Evolutionary conservation across 2,113 vertebrate species (phyloP), one percentile per base, ranked within the genome.

Genomic region (Cyrtonyx montezumae): DNA sequence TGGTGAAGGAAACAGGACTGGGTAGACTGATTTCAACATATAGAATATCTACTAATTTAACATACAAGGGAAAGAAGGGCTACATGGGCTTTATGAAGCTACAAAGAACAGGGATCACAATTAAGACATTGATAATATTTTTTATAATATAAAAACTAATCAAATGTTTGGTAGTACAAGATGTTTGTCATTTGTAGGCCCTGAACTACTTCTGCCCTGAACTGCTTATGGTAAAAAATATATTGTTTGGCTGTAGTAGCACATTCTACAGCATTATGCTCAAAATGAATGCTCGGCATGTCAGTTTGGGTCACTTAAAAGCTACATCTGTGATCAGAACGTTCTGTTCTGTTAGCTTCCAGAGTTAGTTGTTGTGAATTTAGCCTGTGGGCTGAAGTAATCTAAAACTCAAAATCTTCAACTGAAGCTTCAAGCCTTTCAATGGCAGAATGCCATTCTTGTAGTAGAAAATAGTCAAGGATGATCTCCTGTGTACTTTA

Each of bases 221-320:
- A 22, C 3, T 25, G 4, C 28, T 28, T 5, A 37, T 46, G 43
- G 32, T 30, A 1, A 46, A 65, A 63, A 18, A 68, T 2, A 0
- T 3, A 5, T 34, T 83, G 25, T 12, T 79, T 4, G 30, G 11
- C 59, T 71, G 22, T 22, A 21, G 32, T 8, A 55, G 42, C 28
- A 26, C 51, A 61, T 9, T 3, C 6, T 19, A 22, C 30, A 18
- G 67, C 11, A 18, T 37, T 45, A 19, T 40, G 21, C 21, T 61
- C 25, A 20, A 71, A 49, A 25, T 7, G 16, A 84, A 53, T 14
- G 22, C 11, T 51, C 4, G 2, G 42, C 74, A 62, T 58, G 28
- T 56, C 65, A 13, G 62, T 16, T 49, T 77, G 34, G 9, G 13
- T 63, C 25, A 62, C 19, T 40, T 40, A 25, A 65, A 67, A 65